Conservation (phyloP, 2,113 vertebrate genomes). For the Litocranius walleri region DNA sequence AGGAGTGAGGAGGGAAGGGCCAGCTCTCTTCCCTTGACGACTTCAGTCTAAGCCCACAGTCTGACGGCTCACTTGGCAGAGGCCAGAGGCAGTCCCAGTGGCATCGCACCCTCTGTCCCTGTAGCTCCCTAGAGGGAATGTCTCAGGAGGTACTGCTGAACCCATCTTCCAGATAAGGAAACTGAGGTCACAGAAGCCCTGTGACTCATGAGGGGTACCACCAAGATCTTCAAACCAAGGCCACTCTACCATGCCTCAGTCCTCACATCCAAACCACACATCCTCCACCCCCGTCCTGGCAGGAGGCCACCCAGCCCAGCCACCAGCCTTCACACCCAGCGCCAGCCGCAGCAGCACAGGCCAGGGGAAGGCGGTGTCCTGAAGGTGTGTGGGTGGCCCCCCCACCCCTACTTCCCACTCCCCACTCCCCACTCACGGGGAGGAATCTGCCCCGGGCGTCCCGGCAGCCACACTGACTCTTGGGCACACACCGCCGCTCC, state of each 20-base stretch:
- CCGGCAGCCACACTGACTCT: conserved; percentile 82
- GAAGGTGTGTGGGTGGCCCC: neutral
- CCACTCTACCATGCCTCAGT: neutral
- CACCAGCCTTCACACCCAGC: neutral
- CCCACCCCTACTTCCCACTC: neutral
- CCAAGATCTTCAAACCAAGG: neutral
- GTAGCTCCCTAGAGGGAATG: neutral
- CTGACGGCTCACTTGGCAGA: neutral
- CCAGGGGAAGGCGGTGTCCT: neutral
- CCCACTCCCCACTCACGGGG: conserved; percentile 80
- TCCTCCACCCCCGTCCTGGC: neutral
- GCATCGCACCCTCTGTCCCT: neutral
- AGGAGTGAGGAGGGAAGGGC: neutral
- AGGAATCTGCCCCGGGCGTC: conserved; percentile 75
- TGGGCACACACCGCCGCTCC: conserved; percentile 79
- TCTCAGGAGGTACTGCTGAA: neutral
- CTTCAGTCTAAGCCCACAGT: neutral
- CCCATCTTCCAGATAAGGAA: neutral
- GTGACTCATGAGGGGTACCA: neutral
- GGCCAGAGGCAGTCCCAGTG: neutral
- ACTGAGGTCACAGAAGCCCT: neutral
- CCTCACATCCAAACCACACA: neutral
- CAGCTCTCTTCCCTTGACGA: neutral
- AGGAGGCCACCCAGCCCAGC: neutral
- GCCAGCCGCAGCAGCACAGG: neutral